These are phyloP conservation scores for Spermophilus dauricus DNA, from an alignment of 2,113 vertebrate species.

Conservation along the genomic window DNA sequence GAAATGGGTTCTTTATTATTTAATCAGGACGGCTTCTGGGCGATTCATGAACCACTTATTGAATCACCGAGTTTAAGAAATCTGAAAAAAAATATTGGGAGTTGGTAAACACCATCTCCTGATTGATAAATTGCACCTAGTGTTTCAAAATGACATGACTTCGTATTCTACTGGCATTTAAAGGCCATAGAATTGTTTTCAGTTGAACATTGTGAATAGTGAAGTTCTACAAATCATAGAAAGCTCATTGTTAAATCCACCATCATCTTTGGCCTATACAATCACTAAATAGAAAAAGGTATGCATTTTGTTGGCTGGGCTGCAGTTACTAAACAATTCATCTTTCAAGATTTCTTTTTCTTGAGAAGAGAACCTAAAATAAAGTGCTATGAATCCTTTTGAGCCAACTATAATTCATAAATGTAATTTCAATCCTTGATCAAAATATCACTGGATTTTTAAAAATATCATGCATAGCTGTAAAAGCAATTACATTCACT, in stretches of 20 bases:
- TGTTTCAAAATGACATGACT: slow-evolving; percentile 81
- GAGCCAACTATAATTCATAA: slow-evolving; percentile 79
- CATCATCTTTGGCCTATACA: slow-evolving; percentile 70
- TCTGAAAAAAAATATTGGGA: slow-evolving; percentile 79
- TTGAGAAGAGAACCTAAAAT: slow-evolving; percentile 78
- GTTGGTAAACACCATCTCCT: slow-evolving; percentile 85
- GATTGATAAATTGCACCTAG: slow-evolving; percentile 76
- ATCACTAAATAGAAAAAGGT: slow-evolving; percentile 76
- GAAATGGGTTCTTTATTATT: slow-evolving; percentile 79
- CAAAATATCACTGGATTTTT: slow-evolving; percentile 71
- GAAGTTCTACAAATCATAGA: slow-evolving; percentile 78
- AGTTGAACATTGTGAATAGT: slow-evolving; percentile 73
- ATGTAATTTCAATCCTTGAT: slow-evolving; percentile 74
- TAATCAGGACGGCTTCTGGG: slow-evolving; percentile 81
- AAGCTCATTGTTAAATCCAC: slow-evolving; percentile 78
- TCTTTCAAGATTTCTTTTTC: slow-evolving; percentile 81
- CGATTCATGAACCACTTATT: slow-evolving; percentile 85
- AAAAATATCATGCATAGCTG: slow-evolving; percentile 65
- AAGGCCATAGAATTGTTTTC: slow-evolving; percentile 72
- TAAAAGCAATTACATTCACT: slow-evolving; percentile 75
- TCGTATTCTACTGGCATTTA: slow-evolving; percentile 66
- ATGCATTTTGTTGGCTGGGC: slow-evolving; percentile 74
- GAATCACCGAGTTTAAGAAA: slow-evolving; percentile 82
- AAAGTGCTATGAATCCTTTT: slow-evolving; percentile 74
- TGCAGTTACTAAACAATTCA: slow-evolving; percentile 79